Conservation (phyloP, 2,113 vertebrate genomes). For the Perca fluviatilis region DNA sequence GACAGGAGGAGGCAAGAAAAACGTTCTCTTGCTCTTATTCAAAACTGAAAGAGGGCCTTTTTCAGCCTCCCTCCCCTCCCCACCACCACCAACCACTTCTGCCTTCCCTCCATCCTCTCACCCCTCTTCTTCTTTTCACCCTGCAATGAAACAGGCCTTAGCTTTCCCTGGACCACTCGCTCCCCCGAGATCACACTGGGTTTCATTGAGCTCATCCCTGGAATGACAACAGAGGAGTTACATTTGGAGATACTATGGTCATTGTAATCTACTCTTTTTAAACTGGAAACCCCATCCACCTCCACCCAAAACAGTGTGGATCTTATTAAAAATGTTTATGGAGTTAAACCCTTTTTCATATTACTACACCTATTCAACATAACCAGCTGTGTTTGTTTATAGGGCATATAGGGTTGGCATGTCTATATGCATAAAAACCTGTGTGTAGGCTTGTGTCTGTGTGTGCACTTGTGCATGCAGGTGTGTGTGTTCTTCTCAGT, state of each 20-base stretch:
- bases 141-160: constrained; percentile 66
- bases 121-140: constrained; percentile 74
- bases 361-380: background rate
- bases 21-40: constrained; percentile 86
- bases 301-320: background rate
- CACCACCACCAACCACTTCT: constrained; percentile 41
- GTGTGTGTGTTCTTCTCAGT: constrained; percentile 35
- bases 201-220: constrained; percentile 65
- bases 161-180: constrained; percentile 60
- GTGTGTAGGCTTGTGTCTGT: constrained; percentile 26
- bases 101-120: constrained; percentile 62
- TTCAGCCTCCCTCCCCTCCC: constrained; percentile 81
- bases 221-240: constrained; percentile 60
- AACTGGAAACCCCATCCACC: background rate
- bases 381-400: constrained; percentile 22
- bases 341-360: constrained; percentile 9
- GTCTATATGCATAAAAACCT: constrained; percentile 1
- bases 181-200: constrained; percentile 65
- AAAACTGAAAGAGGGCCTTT: constrained; percentile 97
- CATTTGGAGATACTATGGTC: constrained; percentile 26
- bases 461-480: constrained; percentile 37
- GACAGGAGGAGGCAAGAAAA: constrained; percentile 93
- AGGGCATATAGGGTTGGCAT: background rate
- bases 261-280: constrained; percentile 23
- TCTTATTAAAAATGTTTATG: constrained; percentile 21